Base-by-base conservation (phyloP, 2,888 invertebrate genomes). In the Cataglyphis rosenhaueri region DNA sequence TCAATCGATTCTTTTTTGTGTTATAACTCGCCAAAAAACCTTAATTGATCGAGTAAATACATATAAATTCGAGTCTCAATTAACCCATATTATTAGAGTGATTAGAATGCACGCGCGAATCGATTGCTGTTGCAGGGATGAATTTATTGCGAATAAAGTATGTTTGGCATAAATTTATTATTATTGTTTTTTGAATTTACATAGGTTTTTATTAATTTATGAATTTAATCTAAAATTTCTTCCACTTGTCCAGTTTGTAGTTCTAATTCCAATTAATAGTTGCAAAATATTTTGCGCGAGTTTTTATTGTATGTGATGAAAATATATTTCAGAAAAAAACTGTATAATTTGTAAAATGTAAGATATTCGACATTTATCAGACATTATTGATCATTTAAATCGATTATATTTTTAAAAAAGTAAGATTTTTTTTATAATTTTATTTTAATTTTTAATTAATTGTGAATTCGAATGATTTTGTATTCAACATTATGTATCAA, bases 31-130 rank as follows among this genome's bases (percentile, higher is more conserved):
- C 1, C 48, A 52, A 64, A 68, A 84, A 64, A 6, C 10, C 21
- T 38, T 25, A 1, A 15, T 44, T 32, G 4, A 15, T 62, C 29
- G 55, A 12, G 15, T 15, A 59, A 15, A 44, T 15, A 48, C 25
- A 8, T 55, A 32, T 32, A 62, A 79, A 6, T 79, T 48, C 21
- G 25, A 52, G n/a, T 81, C 25, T 32, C 44, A 79, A 25, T 66
- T 62, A 32, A 68, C 21, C 38, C 48, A 83, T 83, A 55, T 52
- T 62, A 83, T 83, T 82, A 83, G 68, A 38, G 29, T 25, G 10
- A 38, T 55, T 83, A 25, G 48, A 12, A 32, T 25, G 44, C 32
- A 35, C 35, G 70, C 55, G 68, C 55, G 44, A 29, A 25, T 38
- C 25, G 35, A 55, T 64, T 73, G 12, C 1, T 52, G 32, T 76